A percentile compares a stretch with the other conserved stretches of the same genome.
phyloP scores from a whole-genome alignment of 2,888 invertebrate genomes.

The Sympetrum striolatum region DNA sequence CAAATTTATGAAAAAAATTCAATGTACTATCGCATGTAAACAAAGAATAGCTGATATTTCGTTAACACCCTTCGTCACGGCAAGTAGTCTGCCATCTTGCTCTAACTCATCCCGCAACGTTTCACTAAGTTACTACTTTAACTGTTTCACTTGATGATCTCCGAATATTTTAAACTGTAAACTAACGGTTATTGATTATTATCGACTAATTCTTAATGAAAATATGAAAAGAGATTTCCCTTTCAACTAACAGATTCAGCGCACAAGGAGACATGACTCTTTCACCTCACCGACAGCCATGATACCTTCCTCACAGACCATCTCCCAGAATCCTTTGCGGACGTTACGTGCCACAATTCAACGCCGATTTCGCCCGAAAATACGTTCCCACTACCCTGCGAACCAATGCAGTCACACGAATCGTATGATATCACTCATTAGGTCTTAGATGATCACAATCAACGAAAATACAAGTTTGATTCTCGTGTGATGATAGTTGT shows the following conservation, averaged over 20 bases:
- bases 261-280: conserved; percentile 35
- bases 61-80: conserved; percentile 35
- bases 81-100: conserved; percentile 40
- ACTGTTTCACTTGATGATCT: neutral
- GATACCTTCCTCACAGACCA: conserved; percentile 48
- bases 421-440: neutral
- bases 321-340: conserved; percentile 51
- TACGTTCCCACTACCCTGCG: conserved; percentile 47
- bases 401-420: conserved; percentile 31
- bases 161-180: neutral
- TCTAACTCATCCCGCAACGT: conserved; percentile 37
- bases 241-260: neutral
- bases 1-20: neutral
- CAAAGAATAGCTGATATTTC: conserved; percentile 29
- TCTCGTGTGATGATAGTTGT: neutral
- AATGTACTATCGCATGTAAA: neutral
- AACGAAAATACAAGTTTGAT: neutral
- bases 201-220: neutral
- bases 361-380: conserved; percentile 49
- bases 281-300: conserved; percentile 38
- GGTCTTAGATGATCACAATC: neutral
- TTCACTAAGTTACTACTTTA: neutral
- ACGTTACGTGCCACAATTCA: conserved; percentile 50
- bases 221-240: neutral
- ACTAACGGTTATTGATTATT: neutral